Evolutionary conservation across 2,113 vertebrate species (phyloP).

Genomic region (Lepus europaeus): DNA sequence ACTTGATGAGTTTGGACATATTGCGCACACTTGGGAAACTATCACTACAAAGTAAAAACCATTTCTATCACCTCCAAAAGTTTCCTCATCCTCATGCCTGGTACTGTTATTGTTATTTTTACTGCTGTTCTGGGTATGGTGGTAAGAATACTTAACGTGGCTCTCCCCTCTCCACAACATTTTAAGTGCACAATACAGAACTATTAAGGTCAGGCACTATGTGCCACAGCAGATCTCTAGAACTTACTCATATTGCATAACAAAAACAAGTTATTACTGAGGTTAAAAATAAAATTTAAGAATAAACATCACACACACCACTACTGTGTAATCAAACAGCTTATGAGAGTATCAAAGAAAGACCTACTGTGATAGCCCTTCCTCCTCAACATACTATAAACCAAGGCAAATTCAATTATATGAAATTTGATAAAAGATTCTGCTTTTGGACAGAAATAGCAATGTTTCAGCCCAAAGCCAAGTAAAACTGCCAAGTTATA

Average conservation of each 20-base stretch:
- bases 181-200: background rate
- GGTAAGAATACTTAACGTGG: background rate
- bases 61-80: background rate
- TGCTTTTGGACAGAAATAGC: slow-evolving; percentile 87
- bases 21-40: background rate
- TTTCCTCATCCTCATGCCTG: background rate
- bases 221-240: background rate
- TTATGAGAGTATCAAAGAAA: slow-evolving; percentile 40
- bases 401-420: slow-evolving; percentile 84
- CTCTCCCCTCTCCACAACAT: background rate
- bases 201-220: background rate
- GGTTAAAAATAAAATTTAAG: slow-evolving; percentile 19
- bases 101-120: background rate
- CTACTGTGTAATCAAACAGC: slow-evolving; percentile 11
- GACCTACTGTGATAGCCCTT: slow-evolving; percentile 9
- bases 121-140: no score
- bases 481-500: slow-evolving; percentile 88
- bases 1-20: background rate
- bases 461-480: slow-evolving; percentile 87
- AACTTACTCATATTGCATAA: slow-evolving; percentile 4
- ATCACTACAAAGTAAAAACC: background rate
- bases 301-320: background rate
- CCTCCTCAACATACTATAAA: slow-evolving; percentile 79
- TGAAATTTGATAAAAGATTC: slow-evolving; percentile 87
- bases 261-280: slow-evolving; percentile 14